Base-by-base conservation (phyloP, 1,140 invertebrate species). In the Drosophila parvula region DNA sequence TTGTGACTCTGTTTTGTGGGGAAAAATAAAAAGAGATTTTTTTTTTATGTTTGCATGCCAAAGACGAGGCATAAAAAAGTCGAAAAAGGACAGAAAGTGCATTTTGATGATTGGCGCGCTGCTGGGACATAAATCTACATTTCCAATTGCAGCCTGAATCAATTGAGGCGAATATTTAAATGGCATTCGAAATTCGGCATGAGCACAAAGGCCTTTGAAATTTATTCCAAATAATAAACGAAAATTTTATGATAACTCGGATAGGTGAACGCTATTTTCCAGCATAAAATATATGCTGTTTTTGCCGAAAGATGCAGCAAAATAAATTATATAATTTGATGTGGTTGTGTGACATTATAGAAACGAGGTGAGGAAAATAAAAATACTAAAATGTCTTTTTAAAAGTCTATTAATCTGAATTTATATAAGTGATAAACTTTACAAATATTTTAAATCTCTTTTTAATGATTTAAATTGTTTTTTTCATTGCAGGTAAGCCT, bases 71-170 rank as follows among this genome's bases (percentile, higher is more conserved):
- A 18, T 28, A 57, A 53, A 53, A 40, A 44, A 47, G 10, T n/a
- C 30, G 36, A 64, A 64, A 57, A 58, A 36, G 4, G 14, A 34
- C 28, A 22, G 28, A 69, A 55, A 82, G 74, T 74, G 79, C 79
- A 74, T 83, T 71, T 81, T 65, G 76, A 64, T 64, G 76, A 53
- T 65, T 83, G 69, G 60, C 58, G 57, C 58, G 69, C 79, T 82
- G 56, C 41, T 69, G 69, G 62, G 68, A 79, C 58, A 74, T 79
- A 79, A 82, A 82, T 82, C 62, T 58, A 59, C 58, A 78, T 74
- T 63, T 64, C 36, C 32, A 63, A 56, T 73, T 81, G 48, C 44
- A 36, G 27, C 22, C 44, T n/a, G 55, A 47, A 71, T 58, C 51
- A 70, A 48, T 71, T 71, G 14, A 58, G 45, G 60, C 34, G 60